phyloP scores from a whole-genome alignment of 1,140 invertebrate genomes.

The Heliconius hermathena region DNA sequence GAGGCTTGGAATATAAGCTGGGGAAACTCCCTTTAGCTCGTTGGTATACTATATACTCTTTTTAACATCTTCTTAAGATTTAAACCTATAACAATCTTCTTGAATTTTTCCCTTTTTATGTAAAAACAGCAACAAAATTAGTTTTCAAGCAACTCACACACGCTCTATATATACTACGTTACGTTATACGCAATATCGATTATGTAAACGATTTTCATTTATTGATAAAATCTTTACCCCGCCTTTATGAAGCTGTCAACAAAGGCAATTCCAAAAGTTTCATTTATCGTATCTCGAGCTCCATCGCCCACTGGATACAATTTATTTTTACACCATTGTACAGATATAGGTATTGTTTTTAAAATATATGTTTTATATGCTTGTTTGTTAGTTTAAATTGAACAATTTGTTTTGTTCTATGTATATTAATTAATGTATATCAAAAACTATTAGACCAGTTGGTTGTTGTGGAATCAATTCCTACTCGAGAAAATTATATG shows the following conservation, averaged over 20 bases:
- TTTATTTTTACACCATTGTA: background rate
- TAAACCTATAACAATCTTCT: no score
- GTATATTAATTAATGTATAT: no score
- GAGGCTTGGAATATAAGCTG: no score
- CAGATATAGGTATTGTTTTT: conserved; percentile 2
- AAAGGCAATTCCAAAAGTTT: conserved; percentile 34
- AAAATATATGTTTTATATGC: background rate
- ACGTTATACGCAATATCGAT: conserved; percentile 13
- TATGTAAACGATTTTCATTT: conserved; percentile 26
- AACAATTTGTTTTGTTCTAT: no score
- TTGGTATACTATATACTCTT: no score
- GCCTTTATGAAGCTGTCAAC: conserved; percentile 38
- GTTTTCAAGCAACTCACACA: background rate
- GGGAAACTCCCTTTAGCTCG: no score
- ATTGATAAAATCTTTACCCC: conserved; percentile 34
- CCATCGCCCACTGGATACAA: conserved; percentile 8
- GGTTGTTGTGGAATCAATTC: no score
- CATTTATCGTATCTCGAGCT: conserved; percentile 34
- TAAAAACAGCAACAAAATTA: background rate
- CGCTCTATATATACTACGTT: background rate
- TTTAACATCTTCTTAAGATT: no score
- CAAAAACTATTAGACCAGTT: no score
- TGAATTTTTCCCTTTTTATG: background rate
- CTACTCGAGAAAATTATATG: no score
- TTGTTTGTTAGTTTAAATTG: background rate